Conservation (phyloP, 2,888 invertebrate genomes). For the Osmoderma eremita region DNA sequence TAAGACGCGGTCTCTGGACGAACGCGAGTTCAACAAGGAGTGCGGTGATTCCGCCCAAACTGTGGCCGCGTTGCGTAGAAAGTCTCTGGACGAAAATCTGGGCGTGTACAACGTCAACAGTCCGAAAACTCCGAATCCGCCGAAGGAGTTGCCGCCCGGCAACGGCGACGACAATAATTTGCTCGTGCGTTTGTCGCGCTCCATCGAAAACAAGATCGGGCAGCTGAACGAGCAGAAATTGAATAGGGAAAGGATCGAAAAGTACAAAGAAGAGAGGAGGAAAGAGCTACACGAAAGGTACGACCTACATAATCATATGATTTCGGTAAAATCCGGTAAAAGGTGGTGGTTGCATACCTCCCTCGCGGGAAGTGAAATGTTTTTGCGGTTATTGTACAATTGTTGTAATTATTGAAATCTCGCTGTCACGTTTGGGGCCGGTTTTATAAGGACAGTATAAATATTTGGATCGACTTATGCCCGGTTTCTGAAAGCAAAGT, state of each 20-base stretch:
- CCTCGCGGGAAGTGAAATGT: too few relatives aligned
- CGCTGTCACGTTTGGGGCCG: too few relatives aligned
- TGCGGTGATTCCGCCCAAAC: constrained; percentile 62
- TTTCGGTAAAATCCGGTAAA: too few relatives aligned
- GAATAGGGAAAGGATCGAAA: constrained; percentile 85
- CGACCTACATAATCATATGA: too few relatives aligned
- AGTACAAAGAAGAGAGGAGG: constrained; percentile 90
- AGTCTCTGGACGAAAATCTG: constrained; percentile 67
- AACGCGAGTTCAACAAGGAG: constrained; percentile 77
- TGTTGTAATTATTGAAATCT: too few relatives aligned
- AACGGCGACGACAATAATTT: constrained; percentile 54
- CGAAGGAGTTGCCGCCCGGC: constrained; percentile 66
- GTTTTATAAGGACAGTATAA: too few relatives aligned
- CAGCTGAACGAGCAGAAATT: constrained; percentile 63
- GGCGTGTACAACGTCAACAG: constrained; percentile 43
- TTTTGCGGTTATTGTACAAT: too few relatives aligned
- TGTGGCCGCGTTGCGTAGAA: constrained; percentile 63
- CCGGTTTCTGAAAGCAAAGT: too few relatives aligned
- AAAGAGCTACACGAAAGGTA: constrained; percentile 82
- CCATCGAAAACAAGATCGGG: constrained; percentile 52
- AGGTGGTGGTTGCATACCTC: too few relatives aligned
- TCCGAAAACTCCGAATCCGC: constrained; percentile 68
- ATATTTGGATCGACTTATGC: too few relatives aligned
- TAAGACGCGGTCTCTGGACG: constrained; percentile 77
- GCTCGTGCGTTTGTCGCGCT: constrained; percentile 11